These are phyloP conservation scores for Amphipoea oculea DNA, from an alignment of 2,888 invertebrate genomes.

Conservation along the genomic window DNA sequence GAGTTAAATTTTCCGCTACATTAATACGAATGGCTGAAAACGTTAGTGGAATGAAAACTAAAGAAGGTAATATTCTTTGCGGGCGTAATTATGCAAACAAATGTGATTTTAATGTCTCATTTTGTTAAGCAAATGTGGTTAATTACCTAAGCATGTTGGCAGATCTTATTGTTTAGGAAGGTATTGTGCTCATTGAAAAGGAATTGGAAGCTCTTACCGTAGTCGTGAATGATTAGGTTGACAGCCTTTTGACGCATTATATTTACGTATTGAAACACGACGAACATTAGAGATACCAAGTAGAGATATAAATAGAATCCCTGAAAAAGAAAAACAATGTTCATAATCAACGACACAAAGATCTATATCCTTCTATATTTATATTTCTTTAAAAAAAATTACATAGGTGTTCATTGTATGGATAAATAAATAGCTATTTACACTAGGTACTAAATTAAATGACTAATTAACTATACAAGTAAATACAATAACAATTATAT, in stretches of 20 bases:
- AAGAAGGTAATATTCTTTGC: constrained; percentile 86
- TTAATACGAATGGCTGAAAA: constrained; percentile 81
- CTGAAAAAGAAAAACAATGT: constrained; percentile 82
- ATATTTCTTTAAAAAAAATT: no score
- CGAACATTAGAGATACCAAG: constrained; percentile 93
- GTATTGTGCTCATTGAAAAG: constrained; percentile 61
- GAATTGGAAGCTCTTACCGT: constrained; percentile 78
- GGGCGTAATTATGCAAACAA: constrained; percentile 88
- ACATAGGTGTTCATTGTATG: no score
- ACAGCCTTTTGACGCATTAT: constrained; percentile 92
- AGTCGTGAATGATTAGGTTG: constrained; percentile 90
- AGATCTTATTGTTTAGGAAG: constrained; percentile 63
- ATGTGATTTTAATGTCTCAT: constrained; percentile 90
- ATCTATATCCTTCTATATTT: not conserved
- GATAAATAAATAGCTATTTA: no score
- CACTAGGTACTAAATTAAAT: no score
- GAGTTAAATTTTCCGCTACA: constrained; percentile 76
- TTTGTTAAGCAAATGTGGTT: constrained; percentile 89
- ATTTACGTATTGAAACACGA: constrained; percentile 93
- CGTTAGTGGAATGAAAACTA: constrained; percentile 85
- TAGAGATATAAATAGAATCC: constrained; percentile 96
- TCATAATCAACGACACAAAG: not conserved
- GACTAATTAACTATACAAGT: no score
- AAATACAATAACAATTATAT: not conserved
- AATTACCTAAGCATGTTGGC: constrained; percentile 78